phyloP scores from a whole-genome alignment of 2,888 invertebrate genomes.

The Brenthis hecate region DNA sequence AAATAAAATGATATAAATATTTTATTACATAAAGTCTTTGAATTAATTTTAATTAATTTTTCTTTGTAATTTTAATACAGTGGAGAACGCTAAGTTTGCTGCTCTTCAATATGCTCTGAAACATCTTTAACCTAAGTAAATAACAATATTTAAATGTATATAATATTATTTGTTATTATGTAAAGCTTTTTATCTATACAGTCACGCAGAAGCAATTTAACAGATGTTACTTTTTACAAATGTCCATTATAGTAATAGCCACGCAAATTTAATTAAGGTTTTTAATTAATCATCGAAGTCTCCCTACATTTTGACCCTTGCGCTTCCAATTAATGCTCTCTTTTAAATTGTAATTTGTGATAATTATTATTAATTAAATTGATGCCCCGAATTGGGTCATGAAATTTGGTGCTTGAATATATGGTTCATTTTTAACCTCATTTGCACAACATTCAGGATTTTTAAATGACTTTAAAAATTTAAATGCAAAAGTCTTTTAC shows the following conservation, averaged over 20 bases:
- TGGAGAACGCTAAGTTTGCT: too few relatives aligned
- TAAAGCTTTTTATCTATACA: neutral
- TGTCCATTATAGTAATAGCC: constrained; percentile 13
- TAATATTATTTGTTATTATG: neutral
- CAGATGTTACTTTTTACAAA: constrained; percentile 12
- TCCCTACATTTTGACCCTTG: constrained; percentile 13
- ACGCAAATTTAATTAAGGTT: constrained; percentile 6
- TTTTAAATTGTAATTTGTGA: constrained; percentile 12
- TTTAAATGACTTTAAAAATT: too few relatives aligned
- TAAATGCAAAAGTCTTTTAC: too few relatives aligned
- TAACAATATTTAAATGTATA: too few relatives aligned
- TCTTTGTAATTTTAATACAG: too few relatives aligned
- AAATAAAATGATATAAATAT: too few relatives aligned
- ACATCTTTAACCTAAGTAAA: too few relatives aligned
- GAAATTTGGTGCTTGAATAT: constrained; percentile 3
- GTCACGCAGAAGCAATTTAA: constrained; percentile 3
- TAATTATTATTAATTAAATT: constrained; percentile 16
- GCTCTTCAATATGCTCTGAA: too few relatives aligned
- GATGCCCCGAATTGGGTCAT: constrained; percentile 2
- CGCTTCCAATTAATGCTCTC: constrained; percentile 1
- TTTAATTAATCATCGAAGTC: constrained; percentile 22
- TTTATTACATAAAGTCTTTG: too few relatives aligned
- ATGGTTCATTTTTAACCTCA: neutral
- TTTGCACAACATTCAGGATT: too few relatives aligned
- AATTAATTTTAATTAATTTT: too few relatives aligned